phyloP scores from a whole-genome alignment of 2,797 vertebrate genomes.

The Enteromius afrohamiltoni region DNA sequence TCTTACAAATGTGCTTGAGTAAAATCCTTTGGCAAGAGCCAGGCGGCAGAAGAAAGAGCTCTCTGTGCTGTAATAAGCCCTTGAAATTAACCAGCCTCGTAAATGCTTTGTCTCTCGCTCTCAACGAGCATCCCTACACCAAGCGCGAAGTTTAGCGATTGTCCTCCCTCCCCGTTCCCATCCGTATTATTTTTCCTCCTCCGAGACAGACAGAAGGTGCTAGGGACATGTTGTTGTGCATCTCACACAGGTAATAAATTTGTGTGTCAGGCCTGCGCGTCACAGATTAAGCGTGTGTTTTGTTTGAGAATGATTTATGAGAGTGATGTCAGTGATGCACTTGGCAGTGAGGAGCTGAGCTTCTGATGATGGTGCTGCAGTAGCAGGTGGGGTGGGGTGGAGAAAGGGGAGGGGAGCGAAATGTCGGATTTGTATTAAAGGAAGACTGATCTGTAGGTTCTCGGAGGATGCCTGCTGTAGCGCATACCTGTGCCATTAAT shows the following conservation, averaged over 20 bases:
- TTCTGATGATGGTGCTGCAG: slow-evolving; percentile 72
- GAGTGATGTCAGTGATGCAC: slow-evolving; percentile 71
- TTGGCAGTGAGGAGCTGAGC: slow-evolving; percentile 75
- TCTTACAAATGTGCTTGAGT: slow-evolving; percentile 79
- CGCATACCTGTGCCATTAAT: slow-evolving; percentile 85
- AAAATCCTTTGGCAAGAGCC: slow-evolving; percentile 77
- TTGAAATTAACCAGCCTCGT: slow-evolving; percentile 68
- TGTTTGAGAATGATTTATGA: slow-evolving; percentile 88
- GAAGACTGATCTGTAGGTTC: slow-evolving; percentile 84
- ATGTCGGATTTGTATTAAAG: slow-evolving; percentile 83
- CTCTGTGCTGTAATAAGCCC: slow-evolving; percentile 76
- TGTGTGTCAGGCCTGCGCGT: slow-evolving; percentile 74
- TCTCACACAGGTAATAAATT: slow-evolving; percentile 81
- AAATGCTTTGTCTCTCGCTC: slow-evolving; percentile 73
- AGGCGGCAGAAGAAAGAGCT: slow-evolving; percentile 71
- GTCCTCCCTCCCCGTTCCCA: slow-evolving; percentile 57
- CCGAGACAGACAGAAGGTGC: slow-evolving; percentile 74
- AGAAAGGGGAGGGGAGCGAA: slow-evolving; percentile 65
- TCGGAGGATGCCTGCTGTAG: slow-evolving; percentile 81
- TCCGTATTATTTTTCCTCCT: slow-evolving; percentile 54
- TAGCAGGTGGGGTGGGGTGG: slow-evolving; percentile 57
- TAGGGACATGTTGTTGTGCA: slow-evolving; percentile 70
- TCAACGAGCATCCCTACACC: slow-evolving; percentile 70
- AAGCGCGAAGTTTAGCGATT: slow-evolving; percentile 61
- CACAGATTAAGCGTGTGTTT: slow-evolving; percentile 84